These are phyloP conservation scores for Microcebus griseorufus DNA, from an alignment of 2,113 vertebrate genomes.

Conservation along the genomic window DNA sequence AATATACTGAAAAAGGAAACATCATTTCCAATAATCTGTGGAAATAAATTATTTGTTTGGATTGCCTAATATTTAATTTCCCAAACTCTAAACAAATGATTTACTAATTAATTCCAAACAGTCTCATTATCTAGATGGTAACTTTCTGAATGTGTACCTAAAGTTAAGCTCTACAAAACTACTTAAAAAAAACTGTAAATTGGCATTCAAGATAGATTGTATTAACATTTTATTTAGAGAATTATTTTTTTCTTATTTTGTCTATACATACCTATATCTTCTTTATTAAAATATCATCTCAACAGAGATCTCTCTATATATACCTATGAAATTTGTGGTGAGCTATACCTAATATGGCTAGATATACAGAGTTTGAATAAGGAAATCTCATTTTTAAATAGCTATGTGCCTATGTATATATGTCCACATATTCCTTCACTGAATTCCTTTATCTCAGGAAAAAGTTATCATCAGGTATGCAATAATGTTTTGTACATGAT, in stretches of 20 bases:
- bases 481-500: background rate
- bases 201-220: background rate
- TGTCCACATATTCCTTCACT: background rate
- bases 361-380: background rate
- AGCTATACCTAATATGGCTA: background rate
- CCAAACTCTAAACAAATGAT: background rate
- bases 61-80: background rate
- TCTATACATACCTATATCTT: background rate
- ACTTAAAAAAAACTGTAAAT: background rate
- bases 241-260: background rate
- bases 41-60: background rate
- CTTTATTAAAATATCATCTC: background rate
- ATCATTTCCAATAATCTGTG: background rate
- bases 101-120: background rate
- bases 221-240: background rate
- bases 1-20: background rate
- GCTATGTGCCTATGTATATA: fast-evolving
- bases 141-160: background rate
- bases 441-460: background rate
- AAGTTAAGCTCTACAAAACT: background rate
- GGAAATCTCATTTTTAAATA: background rate
- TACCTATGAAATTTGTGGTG: background rate
- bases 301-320: background rate
- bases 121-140: background rate
- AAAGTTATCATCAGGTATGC: background rate